phyloP scores from a whole-genome alignment of 2,888 invertebrate genomes.

The Tetranychus truncatus region DNA sequence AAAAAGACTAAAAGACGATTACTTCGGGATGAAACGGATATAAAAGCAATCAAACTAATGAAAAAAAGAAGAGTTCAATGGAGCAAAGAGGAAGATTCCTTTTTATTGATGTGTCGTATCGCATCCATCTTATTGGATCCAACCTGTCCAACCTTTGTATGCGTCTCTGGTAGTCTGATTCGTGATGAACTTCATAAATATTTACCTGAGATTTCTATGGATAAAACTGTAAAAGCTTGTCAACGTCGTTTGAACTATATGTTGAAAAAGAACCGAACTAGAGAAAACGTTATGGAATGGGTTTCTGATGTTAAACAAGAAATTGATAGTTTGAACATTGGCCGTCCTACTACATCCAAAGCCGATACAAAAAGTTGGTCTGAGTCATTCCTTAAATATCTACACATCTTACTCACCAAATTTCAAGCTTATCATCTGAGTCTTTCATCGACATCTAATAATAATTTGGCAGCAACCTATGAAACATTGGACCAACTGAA shows the following conservation, averaged over 20 bases:
- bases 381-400: conserved; percentile 22
- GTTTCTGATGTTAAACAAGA: conserved; percentile 45
- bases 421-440: conserved; percentile 20
- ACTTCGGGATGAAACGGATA: conserved; percentile 43
- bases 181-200: conserved; percentile 31
- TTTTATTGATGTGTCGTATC: conserved; percentile 48
- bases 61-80: conserved; percentile 40
- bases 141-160: conserved; percentile 33
- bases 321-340: conserved; percentile 35
- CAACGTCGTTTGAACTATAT: conserved; percentile 46
- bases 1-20: conserved; percentile 18
- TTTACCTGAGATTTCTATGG: conserved; percentile 35
- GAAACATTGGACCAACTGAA: conserved; percentile 5
- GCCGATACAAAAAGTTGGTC: conserved; percentile 24
- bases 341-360: conserved; percentile 21
- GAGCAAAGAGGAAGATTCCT: conserved; percentile 48
- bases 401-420: conserved; percentile 25
- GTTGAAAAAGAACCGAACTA: conserved; percentile 42
- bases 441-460: not conserved
- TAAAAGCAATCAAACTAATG: conserved; percentile 44
- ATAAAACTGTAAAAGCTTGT: conserved; percentile 51
- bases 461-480: not conserved
- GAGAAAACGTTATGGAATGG: conserved; percentile 43
- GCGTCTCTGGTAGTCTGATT: conserved; percentile 29
- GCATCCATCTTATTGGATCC: conserved; percentile 41